A percentile compares a stretch with the other conserved stretches of the same genome.
Evolutionary conservation across 2,888 invertebrate species (phyloP).

Genomic region (Chelonus formosanus): DNA sequence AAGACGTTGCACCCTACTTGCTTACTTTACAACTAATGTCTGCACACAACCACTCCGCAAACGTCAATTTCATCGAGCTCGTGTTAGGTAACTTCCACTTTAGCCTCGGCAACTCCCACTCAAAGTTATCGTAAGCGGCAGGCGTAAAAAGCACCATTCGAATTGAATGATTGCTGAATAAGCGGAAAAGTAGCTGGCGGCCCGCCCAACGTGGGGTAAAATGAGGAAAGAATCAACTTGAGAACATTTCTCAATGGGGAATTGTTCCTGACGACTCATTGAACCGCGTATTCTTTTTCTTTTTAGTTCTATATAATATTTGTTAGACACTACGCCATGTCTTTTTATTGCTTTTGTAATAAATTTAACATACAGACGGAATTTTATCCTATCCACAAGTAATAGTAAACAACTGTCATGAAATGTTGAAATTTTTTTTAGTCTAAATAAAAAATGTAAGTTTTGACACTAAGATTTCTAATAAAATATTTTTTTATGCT

Average conservation of each 20-base stretch:
- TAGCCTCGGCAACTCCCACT: conserved; percentile 41
- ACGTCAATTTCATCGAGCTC: conserved; percentile 26
- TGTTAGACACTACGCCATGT: neutral
- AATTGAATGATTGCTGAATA: conserved; percentile 66
- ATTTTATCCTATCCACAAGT: no score
- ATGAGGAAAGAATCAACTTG: conserved; percentile 27
- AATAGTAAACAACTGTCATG: no score
- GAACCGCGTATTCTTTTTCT: neutral
- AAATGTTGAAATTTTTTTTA: no score
- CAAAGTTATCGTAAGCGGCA: conserved; percentile 30
- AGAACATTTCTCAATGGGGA: conserved; percentile 28
- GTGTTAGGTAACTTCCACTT: conserved; percentile 28
- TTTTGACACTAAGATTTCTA: no score
- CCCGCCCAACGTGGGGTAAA: conserved; percentile 43
- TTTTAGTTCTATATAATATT: neutral
- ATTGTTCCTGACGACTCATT: conserved; percentile 18
- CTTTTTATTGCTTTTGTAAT: neutral
- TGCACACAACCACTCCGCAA: conserved; percentile 23
- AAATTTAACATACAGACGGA: no score
- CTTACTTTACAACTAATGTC: conserved; percentile 8
- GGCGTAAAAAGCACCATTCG: conserved; percentile 45
- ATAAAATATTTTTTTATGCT: no score
- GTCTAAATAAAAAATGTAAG: no score
- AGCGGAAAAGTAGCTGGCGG: conserved; percentile 61
- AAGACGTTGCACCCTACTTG: conserved; percentile 53